These are phyloP conservation scores for Cottoperca gobio DNA, from an alignment of 2,797 vertebrate species.

Conservation along the genomic window DNA sequence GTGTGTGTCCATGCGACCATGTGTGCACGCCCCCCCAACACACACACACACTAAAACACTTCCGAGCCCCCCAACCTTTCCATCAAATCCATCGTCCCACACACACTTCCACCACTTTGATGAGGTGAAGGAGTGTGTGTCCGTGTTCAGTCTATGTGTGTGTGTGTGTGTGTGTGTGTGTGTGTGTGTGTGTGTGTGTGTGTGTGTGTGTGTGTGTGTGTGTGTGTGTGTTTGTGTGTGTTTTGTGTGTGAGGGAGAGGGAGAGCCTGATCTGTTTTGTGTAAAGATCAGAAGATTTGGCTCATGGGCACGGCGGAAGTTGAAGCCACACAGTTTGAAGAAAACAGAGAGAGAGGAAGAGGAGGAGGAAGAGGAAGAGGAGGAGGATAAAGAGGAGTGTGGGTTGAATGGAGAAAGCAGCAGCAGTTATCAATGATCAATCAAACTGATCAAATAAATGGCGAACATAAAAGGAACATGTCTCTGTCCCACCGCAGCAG, in stretches of 20 bases:
- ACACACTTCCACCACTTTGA: conserved; percentile 91
- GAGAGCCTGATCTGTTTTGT: conserved; percentile 85
- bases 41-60: conserved; percentile 68
- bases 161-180: conserved; percentile 48
- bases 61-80: conserved; percentile 83
- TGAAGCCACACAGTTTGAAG: conserved; percentile 76
- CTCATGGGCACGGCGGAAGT: conserved; percentile 86
- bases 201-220: not conserved
- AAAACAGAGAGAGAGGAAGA: conserved; percentile 45
- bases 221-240: no score
- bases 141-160: conserved; percentile 48
- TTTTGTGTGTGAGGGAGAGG: no score
- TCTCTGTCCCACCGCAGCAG: no score
- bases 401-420: conserved; percentile 35
- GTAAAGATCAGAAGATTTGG: conserved; percentile 86
- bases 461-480: not conserved
- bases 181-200: conserved; percentile 1
- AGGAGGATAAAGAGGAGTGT: conserved; percentile 26
- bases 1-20: no score
- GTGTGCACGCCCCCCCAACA: no score
- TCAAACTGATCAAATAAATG: not conserved
- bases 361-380: conserved; percentile 31
- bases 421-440: conserved; percentile 7
- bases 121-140: conserved; percentile 85
- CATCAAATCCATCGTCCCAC: conserved; percentile 88